phyloP scores from a whole-genome alignment of 2,113 vertebrate genomes.

The Tachysurus vachellii region DNA sequence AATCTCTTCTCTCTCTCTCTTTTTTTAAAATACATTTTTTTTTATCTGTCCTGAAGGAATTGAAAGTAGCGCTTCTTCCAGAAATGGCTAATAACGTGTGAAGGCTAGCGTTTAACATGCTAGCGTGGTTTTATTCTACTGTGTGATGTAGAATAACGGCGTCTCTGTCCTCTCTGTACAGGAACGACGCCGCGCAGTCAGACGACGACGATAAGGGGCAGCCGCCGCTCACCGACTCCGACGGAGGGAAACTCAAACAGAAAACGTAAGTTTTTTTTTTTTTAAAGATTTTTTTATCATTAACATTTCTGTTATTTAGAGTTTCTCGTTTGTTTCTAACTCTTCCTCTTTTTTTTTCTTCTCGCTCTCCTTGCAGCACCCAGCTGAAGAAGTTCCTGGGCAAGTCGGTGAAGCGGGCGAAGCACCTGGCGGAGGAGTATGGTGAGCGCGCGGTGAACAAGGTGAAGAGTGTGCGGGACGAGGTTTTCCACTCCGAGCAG shows the following conservation, averaged over 20 bases:
- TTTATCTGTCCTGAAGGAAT: neutral
- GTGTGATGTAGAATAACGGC: neutral
- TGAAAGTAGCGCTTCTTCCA: neutral
- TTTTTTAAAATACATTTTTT: neutral
- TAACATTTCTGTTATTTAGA: neutral
- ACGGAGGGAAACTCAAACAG: constrained; percentile 95
- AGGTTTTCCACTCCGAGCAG: constrained; percentile 97
- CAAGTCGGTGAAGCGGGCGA: constrained; percentile 95
- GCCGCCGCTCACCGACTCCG: constrained; percentile 81
- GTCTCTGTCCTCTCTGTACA: constrained; percentile 59
- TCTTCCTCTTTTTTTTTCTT: no score
- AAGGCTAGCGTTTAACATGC: neutral
- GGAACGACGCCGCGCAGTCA: constrained; percentile 93
- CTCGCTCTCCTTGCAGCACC: constrained; percentile 72
- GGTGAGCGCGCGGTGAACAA: constrained; percentile 97
- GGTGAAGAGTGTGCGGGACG: constrained; percentile 96
- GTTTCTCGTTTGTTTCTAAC: neutral
- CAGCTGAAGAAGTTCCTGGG: constrained; percentile 96
- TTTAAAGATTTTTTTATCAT: neutral
- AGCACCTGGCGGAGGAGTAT: constrained; percentile 95
- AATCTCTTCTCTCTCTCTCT: neutral
- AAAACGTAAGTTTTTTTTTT: constrained; percentile 81
- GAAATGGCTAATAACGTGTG: neutral
- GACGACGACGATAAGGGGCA: constrained; percentile 96
- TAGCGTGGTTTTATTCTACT: neutral